These are phyloP conservation scores for Rhinophrynus dorsalis DNA, from an alignment of 2,797 vertebrate species.

Conservation along the genomic window DNA sequence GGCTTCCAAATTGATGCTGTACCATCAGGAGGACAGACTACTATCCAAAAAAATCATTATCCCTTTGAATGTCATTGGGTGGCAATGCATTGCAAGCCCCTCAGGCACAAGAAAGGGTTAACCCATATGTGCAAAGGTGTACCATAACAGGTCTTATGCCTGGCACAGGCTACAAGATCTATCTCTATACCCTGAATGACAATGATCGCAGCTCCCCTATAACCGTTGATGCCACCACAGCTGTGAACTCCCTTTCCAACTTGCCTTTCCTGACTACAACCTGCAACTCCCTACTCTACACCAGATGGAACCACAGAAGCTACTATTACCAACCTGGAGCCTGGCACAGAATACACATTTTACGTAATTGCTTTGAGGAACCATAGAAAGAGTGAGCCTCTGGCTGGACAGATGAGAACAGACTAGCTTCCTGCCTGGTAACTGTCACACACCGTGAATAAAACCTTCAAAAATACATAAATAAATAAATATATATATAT, in stretches of 20 bases:
- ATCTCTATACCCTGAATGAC: constrained; percentile 89
- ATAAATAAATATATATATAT: no score
- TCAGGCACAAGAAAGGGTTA: no score
- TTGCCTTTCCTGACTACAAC: constrained; percentile 89
- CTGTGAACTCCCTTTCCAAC: constrained; percentile 86
- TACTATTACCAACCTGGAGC: constrained; percentile 81
- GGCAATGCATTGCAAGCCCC: no score
- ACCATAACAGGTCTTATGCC: constrained; percentile 89
- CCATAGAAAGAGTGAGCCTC: constrained; percentile 82
- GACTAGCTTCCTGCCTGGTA: constrained; percentile 78
- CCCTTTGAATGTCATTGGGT: no score
- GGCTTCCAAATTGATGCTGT: constrained; percentile 89
- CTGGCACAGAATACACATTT: constrained; percentile 87
- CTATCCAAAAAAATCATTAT: constrained; percentile 80
- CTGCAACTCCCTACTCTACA: constrained; percentile 78
- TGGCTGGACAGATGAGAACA: constrained; percentile 87
- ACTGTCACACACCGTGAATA: constrained; percentile 81
- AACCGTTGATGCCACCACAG: constrained; percentile 82
- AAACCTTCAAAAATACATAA: constrained; percentile 73
- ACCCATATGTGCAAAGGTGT: constrained; percentile 75
- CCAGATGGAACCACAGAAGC: constrained; percentile 75
- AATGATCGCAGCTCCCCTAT: constrained; percentile 86
- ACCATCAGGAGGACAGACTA: constrained; percentile 69
- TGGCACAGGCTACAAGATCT: constrained; percentile 88
- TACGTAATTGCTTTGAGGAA: constrained; percentile 88